Evolutionary conservation across 2,113 vertebrate genomes (phyloP), one percentile per base, ranked within the genome.

Genomic region (Clarias gariepinus): DNA sequence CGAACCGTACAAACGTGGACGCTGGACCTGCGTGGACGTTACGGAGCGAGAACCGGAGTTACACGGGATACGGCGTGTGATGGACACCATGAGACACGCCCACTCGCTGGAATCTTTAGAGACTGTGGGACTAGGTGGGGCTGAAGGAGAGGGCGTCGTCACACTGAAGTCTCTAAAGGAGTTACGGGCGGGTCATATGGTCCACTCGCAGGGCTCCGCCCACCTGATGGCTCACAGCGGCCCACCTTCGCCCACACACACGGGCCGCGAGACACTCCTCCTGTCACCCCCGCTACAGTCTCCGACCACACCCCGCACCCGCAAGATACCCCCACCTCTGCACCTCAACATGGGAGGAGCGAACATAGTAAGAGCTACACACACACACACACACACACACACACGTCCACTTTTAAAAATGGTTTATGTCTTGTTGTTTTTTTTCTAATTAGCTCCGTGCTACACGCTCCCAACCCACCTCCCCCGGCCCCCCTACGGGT

Each of bases 11-110:
- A 91, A 89, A 12, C 94, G 96, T 0, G 97, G 97, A 2, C 96
- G 97, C 28, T 98, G 97, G 97, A 96, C 93, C 0, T 98, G 97
- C 87, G 91, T 92, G 13, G 97, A 98, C 81, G 92, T 96, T 58
- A 92, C 93, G 71, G 95, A 97, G 87, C 87, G 92, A 4, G 95
- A 95, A 61, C 90, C 92, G 33, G 95, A 94, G 82, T 88, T 90
- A 80, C 92, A 87, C 0, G 92, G 91, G 15, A 81, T 93, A 1
- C 89, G 93, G 52, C 88, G 94, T 0, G 89, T 96, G 52, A 91
- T 95, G 88, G 95, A 96, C 88, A 94, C 91, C 76, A 91, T 95
- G 91, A 94, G 96, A 86, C 95, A 96, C 53, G 96, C 96, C 87
- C 94, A 96, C 88, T 97, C 97, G 0, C 89, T 97, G 91, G 97